These are phyloP conservation scores for Pseudopodoces humilis DNA, from an alignment of 2,113 vertebrate genomes.

Conservation along the genomic window DNA sequence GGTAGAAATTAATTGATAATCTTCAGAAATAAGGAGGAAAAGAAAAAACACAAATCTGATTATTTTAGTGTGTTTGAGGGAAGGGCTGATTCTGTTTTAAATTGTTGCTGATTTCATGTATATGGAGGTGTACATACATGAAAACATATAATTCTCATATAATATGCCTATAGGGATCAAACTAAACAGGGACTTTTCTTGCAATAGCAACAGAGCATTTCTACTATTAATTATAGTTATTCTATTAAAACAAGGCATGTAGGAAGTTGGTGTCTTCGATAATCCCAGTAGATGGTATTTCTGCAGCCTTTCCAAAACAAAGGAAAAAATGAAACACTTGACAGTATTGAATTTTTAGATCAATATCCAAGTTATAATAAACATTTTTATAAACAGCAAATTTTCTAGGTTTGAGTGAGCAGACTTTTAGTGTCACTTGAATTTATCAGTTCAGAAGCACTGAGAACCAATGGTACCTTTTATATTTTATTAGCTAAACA, in stretches of 20 bases:
- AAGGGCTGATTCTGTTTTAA: background rate
- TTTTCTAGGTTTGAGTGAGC: background rate
- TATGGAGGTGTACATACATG: background rate
- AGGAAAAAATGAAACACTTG: background rate
- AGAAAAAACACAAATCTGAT: background rate
- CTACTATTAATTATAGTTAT: background rate
- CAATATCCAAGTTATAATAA: background rate
- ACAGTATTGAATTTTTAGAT: background rate
- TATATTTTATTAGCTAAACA: slow-evolving; percentile 47
- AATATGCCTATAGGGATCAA: background rate
- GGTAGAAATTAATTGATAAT: background rate
- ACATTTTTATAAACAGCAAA: background rate
- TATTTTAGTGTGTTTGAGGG: background rate
- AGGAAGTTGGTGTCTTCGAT: background rate
- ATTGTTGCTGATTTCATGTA: background rate
- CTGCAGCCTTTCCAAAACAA: background rate
- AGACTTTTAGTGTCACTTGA: slow-evolving; percentile 8
- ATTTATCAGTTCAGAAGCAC: slow-evolving; percentile 14
- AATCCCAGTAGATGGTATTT: background rate
- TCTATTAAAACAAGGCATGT: background rate
- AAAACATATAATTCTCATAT: background rate
- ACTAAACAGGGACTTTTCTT: background rate
- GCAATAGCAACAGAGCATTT: background rate
- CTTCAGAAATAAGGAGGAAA: background rate
- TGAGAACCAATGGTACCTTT: background rate